phyloP scores from a whole-genome alignment of 2,113 vertebrate species.

The Oreotrochilus melanogaster region DNA sequence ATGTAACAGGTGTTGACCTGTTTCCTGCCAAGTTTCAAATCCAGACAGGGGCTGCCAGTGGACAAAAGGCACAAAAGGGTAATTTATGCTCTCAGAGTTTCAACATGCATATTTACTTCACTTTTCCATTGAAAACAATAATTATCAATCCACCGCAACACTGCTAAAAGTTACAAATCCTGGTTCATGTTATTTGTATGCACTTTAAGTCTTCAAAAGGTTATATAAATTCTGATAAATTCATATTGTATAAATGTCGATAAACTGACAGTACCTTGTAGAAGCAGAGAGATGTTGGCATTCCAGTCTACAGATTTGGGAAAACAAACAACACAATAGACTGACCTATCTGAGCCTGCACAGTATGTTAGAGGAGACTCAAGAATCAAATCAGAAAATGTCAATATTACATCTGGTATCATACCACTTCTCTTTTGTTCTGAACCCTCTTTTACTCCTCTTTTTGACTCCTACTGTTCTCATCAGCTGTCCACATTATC shows the following conservation, averaged over 20 bases:
- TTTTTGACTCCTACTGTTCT: background rate
- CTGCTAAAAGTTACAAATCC: background rate
- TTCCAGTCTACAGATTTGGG: background rate
- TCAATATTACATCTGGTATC: background rate
- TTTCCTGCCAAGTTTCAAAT: background rate
- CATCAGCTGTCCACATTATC: background rate
- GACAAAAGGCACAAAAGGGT: background rate
- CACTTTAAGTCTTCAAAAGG: background rate
- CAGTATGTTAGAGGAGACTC: background rate
- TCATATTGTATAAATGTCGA: background rate
- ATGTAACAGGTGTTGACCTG: background rate
- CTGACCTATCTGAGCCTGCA: background rate
- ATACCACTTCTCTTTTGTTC: background rate
- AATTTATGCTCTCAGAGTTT: background rate
- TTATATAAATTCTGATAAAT: too few relatives aligned
- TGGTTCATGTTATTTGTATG: background rate
- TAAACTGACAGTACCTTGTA: background rate
- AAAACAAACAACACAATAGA: background rate
- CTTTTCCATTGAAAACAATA: background rate
- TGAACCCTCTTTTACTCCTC: background rate
- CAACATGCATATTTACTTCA: background rate
- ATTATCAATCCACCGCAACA: background rate
- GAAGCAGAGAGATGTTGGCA: background rate
- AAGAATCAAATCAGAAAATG: background rate
- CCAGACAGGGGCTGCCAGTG: background rate